phyloP scores from a whole-genome alignment of 2,797 vertebrate genomes.

The Falco peregrinus region DNA sequence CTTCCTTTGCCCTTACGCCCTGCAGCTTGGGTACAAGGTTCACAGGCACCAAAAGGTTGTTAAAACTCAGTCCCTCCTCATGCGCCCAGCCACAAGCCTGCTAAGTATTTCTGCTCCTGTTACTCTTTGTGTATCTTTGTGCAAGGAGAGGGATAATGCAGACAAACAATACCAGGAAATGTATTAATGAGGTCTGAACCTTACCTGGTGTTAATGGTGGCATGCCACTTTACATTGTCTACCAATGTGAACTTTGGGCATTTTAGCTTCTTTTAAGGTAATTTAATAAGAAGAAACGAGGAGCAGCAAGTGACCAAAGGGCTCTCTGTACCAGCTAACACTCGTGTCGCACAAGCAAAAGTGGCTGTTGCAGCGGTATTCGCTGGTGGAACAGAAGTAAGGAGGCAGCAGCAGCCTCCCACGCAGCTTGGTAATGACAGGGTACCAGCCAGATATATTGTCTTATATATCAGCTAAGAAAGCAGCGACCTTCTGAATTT shows the following conservation, averaged over 20 bases:
- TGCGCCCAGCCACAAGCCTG: not conserved
- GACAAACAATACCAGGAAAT: not conserved
- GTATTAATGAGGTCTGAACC: not conserved
- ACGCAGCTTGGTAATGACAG: not conserved
- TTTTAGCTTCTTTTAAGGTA: not conserved
- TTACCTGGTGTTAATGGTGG: not conserved
- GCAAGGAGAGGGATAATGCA: not conserved
- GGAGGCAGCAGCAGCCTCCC: not conserved
- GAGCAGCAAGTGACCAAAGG: not conserved
- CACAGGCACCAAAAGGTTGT: not conserved
- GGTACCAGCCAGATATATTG: not conserved
- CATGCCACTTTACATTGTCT: not conserved
- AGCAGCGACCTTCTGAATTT: not conserved
- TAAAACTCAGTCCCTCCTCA: not conserved
- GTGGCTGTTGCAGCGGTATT: not conserved
- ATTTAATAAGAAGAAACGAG: not conserved
- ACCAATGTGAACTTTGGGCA: not conserved
- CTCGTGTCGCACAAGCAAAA: fast-evolving
- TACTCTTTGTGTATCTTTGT: not conserved
- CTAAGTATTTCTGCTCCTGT: not conserved
- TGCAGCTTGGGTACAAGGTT: not conserved
- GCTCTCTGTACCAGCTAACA: not conserved
- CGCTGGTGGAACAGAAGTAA: not conserved
- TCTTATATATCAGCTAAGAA: not conserved
- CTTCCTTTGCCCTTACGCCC: not conserved